Evolutionary conservation across 2,888 invertebrate species (phyloP).

Genomic region (Drosophila colorata): DNA sequence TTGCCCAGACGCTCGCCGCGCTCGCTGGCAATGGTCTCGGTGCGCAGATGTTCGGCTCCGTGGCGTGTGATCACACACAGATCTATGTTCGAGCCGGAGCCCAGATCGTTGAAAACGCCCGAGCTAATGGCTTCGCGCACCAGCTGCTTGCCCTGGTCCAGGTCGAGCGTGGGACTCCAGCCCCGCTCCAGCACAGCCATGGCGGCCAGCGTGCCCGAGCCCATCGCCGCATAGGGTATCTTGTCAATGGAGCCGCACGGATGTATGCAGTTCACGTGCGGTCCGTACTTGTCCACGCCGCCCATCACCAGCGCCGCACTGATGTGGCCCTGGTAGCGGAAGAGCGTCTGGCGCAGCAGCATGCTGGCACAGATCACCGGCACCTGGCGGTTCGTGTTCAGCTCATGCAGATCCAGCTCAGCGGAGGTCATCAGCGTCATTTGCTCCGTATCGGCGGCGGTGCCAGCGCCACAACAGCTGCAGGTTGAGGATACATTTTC

Average conservation of each 20-base stretch:
- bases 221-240: conserved; percentile 97
- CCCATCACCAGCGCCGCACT: conserved; percentile 98
- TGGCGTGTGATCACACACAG: conserved; percentile 95
- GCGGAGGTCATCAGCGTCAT: conserved; percentile 96
- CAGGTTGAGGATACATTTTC: too few species aligned
- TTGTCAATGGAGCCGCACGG: conserved; percentile 98
- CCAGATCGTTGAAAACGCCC: conserved; percentile 99
- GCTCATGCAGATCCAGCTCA: conserved; percentile 95
- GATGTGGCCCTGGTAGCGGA: conserved; percentile 97
- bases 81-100: conserved; percentile 98
- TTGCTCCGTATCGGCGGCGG: conserved; percentile 98
- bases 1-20: conserved; percentile 80
- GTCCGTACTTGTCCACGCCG: conserved; percentile 95
- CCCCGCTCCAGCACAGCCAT: conserved; percentile 97
- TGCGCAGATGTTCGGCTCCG: conserved; percentile 92
- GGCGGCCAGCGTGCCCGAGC: conserved; percentile 97
- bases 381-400: conserved; percentile 95
- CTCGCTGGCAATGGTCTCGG: conserved; percentile 93
- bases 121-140: conserved; percentile 97
- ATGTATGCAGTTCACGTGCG: conserved; percentile 94
- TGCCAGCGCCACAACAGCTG: conserved; percentile 98
- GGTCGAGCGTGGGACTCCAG: conserved; percentile 92
- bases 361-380: conserved; percentile 96
- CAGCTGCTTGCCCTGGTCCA: conserved; percentile 94
- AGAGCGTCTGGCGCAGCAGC: conserved; percentile 96